Percentiles rank a stretch among this genome's conserved stretches.
Evolutionary conservation across 2,113 vertebrate genomes (phyloP).

Genomic region (Hypanus sabinus): DNA sequence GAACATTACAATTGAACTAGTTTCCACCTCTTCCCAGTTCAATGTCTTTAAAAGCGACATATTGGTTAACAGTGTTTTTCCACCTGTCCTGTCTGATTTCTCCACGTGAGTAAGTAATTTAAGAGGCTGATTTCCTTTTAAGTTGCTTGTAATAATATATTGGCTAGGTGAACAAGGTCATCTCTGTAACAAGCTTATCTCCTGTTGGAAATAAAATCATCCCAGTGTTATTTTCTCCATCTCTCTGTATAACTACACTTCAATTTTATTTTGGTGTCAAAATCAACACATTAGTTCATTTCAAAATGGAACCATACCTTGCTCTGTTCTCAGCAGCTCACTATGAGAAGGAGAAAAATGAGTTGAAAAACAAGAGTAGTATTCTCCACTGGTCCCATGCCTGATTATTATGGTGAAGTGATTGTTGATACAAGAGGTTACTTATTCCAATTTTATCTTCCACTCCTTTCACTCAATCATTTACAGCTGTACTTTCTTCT

Average conservation of each 20-base stretch:
- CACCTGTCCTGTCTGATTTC: background rate
- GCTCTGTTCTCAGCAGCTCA: background rate
- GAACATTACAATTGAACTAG: background rate
- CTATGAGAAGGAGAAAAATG: background rate
- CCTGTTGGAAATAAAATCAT: background rate
- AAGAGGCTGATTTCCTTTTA: constrained; percentile 19
- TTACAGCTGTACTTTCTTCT: background rate
- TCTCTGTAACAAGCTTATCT: background rate
- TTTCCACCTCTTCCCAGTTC: background rate
- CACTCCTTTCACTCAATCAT: background rate
- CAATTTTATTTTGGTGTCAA: background rate
- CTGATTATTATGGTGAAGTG: background rate
- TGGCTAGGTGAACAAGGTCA: background rate
- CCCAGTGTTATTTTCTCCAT: background rate
- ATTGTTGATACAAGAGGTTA: background rate
- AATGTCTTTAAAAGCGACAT: background rate
- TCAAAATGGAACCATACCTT: constrained; percentile 1
- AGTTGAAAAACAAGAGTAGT: background rate
- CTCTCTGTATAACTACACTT: background rate
- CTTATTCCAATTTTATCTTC: background rate
- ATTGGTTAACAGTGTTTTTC: background rate
- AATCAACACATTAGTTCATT: background rate
- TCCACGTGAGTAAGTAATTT: background rate
- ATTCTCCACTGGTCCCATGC: background rate
- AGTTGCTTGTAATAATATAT: constrained; percentile 7